Percentiles rank a stretch among this genome's conserved stretches.
phyloP scores from a whole-genome alignment of 2,113 vertebrate species.

The Mormyrus iriodes region DNA sequence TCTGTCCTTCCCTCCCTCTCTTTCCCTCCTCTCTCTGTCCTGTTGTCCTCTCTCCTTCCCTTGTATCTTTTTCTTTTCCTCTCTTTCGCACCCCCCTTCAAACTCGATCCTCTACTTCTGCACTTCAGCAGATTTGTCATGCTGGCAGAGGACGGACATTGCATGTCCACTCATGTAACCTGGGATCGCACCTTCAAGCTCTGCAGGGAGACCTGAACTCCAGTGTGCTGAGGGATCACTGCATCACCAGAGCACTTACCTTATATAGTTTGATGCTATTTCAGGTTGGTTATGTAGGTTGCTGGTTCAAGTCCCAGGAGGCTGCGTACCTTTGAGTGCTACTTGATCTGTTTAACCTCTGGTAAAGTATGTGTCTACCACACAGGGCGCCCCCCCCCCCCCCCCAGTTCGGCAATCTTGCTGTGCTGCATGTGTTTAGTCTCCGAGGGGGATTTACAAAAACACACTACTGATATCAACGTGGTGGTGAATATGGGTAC shows the following conservation, averaged over 20 bases:
- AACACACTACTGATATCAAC: not conserved
- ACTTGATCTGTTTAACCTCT: not conserved
- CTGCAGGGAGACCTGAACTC: not conserved
- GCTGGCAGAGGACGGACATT: not conserved
- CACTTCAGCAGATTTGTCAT: not conserved
- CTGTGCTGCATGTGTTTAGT: not conserved
- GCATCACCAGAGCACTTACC: not conserved
- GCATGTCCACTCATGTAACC: not conserved
- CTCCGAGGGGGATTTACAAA: not conserved
- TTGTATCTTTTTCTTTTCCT: constrained; percentile 1
- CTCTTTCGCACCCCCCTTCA: not conserved
- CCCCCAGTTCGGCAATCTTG: not conserved
- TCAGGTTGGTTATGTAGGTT: not conserved
- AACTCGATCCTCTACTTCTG: not conserved
- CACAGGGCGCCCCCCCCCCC: not conserved
- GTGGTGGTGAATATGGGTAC: not conserved
- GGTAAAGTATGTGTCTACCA: not conserved
- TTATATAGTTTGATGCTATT: not conserved
- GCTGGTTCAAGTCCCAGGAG: constrained; percentile 5
- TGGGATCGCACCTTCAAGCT: not conserved
- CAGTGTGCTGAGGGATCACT: not conserved
- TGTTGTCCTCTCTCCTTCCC: not conserved
- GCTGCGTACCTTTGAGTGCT: not conserved
- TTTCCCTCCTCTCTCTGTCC: not conserved
- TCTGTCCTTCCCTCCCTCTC: not conserved